Base-by-base conservation (phyloP, 2,888 invertebrate species). In the Dicyrtoma fusca region DNA sequence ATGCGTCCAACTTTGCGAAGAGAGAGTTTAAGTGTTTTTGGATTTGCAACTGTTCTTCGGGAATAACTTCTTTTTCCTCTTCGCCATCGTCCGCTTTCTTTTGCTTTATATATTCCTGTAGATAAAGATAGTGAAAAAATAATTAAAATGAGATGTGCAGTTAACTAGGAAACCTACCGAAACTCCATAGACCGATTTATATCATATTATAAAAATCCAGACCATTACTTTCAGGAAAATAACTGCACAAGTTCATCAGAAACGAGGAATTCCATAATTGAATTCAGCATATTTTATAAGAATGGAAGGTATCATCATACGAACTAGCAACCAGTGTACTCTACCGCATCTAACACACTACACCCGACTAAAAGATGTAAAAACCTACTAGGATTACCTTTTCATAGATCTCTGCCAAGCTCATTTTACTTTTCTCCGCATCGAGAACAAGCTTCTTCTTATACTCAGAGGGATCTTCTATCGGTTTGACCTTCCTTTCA, bases 401-500 rank as follows among this genome's bases (percentile, higher is more conserved):
- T 85, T 98, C 98, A 82, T 98, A 98, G 61, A 98, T 91, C 85
- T 98, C 91, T 0, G 95, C 92, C 65, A 99, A 87, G 65, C 96
- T 95, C 74, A 91, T 86, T 85, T 97, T 96, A 81, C 95, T 95
- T 82, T 97, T 97, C 81, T 96, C 93, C 80, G 96, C 94, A 84
- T 98, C 92, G 57, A 98, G 85, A 0, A 94, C 88, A 71, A 96
- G 86, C 77, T 92, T 89, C 82, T 97, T 96, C 81, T 94, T 94
- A 83, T 91, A 97, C 74, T 92, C 91, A 57, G 90, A 86, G 1
- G 92, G 90, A 13, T 92, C 91, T 75, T 93, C 91, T 1, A 90
- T 88, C 0, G 93, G 92, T 82, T 94, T 94, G 23, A 90, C 88
- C 85, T 94, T 96, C 64, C 91, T 88, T 74, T 90, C 89, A 0